phyloP scores from a whole-genome alignment of 2,113 vertebrate genomes.

The Canis aureus region DNA sequence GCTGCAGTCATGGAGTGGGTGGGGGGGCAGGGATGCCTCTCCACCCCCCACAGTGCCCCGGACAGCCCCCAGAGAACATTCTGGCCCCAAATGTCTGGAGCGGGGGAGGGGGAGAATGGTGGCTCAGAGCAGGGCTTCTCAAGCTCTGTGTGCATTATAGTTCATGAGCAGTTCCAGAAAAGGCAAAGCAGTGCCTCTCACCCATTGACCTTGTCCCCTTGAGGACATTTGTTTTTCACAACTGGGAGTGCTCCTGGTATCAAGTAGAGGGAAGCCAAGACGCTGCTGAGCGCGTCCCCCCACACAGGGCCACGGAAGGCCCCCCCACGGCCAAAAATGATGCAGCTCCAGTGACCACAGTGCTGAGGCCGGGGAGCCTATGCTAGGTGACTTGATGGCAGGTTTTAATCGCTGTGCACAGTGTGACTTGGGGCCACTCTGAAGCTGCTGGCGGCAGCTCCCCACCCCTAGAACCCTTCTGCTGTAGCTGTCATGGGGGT shows the following conservation, averaged over 20 bases:
- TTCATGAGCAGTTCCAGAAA: not conserved
- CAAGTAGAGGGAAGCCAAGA: not conserved
- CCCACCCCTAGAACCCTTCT: not conserved
- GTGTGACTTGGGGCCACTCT: not conserved
- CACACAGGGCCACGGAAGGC: not conserved
- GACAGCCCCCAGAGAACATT: not conserved
- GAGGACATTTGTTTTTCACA: not conserved
- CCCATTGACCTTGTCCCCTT: not conserved
- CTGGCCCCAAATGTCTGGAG: not conserved
- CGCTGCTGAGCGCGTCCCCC: not conserved
- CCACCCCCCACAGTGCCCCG: not conserved
- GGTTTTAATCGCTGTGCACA: not conserved
- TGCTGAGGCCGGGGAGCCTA: not conserved
- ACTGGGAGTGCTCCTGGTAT: not conserved
- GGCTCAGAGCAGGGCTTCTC: not conserved
- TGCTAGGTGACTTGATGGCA: no score
- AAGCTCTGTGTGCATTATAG: not conserved
- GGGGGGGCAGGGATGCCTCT: not conserved
- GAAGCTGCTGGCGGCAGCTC: not conserved
- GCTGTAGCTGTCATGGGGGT: not conserved
- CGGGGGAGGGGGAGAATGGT: not conserved
- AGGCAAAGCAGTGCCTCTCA: not conserved
- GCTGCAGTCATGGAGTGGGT: not conserved
- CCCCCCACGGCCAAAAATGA: not conserved
- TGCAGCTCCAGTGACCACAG: not conserved